A percentile compares a stretch with the other conserved stretches of the same genome.
phyloP scores from a whole-genome alignment of 1,140 invertebrate species.

The Bombus ignitus region DNA sequence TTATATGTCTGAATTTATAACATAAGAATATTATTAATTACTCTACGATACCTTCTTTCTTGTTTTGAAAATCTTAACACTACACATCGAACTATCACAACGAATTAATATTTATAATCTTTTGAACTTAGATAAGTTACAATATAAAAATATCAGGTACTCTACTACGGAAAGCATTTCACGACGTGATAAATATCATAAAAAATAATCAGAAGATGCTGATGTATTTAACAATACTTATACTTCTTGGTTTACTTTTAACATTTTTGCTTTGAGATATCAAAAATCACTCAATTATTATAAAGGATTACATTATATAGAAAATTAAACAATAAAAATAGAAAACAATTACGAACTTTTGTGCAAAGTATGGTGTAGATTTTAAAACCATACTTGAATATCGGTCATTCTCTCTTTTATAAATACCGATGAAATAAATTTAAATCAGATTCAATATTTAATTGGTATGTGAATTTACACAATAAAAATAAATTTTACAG shows the following conservation, averaged over 20 bases:
- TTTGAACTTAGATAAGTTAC: slow-evolving; percentile 18
- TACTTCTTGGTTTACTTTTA: background rate
- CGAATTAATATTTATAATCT: background rate
- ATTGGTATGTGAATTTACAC: background rate
- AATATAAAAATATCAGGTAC: slow-evolving; percentile 44
- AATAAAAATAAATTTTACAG: background rate
- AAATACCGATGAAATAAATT: background rate
- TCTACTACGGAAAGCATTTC: slow-evolving; percentile 26
- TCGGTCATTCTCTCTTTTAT: background rate
- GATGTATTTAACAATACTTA: background rate
- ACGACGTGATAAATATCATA: background rate
- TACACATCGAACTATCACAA: background rate
- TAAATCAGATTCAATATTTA: background rate
- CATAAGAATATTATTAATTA: slow-evolving; percentile 7
- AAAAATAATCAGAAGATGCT: background rate
- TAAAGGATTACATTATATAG: background rate
- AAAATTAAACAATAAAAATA: slow-evolving; percentile 1
- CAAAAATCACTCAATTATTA: background rate
- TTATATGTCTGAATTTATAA: slow-evolving; percentile 20
- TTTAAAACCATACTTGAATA: background rate
- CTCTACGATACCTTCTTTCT: background rate
- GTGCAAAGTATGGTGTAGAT: slow-evolving; percentile 13
- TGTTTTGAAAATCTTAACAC: background rate
- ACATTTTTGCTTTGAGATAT: background rate
- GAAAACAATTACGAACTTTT: slow-evolving; percentile 16